A percentile compares a stretch with the other conserved stretches of the same genome.
Evolutionary conservation across 2,113 vertebrate genomes (phyloP).

Genomic region (Scophthalmus maximus): DNA sequence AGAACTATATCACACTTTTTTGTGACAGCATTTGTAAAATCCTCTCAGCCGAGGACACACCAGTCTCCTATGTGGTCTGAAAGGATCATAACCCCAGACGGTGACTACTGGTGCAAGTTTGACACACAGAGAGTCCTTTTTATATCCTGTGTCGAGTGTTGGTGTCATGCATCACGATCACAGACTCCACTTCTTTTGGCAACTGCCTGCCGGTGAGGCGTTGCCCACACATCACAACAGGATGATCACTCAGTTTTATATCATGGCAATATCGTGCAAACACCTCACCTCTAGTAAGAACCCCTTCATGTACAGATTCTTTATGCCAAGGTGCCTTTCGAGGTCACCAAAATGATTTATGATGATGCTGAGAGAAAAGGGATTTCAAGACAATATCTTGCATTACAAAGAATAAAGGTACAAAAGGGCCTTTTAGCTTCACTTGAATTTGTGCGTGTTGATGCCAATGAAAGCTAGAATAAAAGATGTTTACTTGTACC

Average conservation of each 20-base stretch:
- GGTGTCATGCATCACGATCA: conserved; percentile 61
- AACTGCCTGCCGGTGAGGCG: conserved; percentile 48
- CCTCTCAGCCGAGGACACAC: conserved; percentile 21
- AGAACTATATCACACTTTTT: conserved; percentile 17
- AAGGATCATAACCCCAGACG: conserved; percentile 51
- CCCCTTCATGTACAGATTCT: conserved; percentile 34
- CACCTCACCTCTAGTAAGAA: conserved; percentile 56
- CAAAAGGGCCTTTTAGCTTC: neutral
- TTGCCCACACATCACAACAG: conserved; percentile 53
- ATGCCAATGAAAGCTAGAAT: neutral
- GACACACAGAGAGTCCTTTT: conserved; percentile 61
- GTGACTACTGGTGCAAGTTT: conserved; percentile 29
- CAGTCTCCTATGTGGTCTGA: conserved; percentile 35
- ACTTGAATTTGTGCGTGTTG: neutral
- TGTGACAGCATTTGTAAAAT: conserved; percentile 43
- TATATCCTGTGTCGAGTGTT: conserved; percentile 40
- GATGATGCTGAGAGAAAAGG: conserved; percentile 9
- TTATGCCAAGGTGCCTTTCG: conserved; percentile 38
- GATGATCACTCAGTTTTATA: conserved; percentile 51
- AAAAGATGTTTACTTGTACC: conserved; percentile 5
- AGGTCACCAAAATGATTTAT: conserved; percentile 40
- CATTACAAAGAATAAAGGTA: neutral
- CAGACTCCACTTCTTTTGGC: conserved; percentile 54
- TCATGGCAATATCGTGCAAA: conserved; percentile 28
- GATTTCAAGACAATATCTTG: neutral